Conservation (phyloP, 2,113 vertebrate genomes). For the Castor canadensis region DNA sequence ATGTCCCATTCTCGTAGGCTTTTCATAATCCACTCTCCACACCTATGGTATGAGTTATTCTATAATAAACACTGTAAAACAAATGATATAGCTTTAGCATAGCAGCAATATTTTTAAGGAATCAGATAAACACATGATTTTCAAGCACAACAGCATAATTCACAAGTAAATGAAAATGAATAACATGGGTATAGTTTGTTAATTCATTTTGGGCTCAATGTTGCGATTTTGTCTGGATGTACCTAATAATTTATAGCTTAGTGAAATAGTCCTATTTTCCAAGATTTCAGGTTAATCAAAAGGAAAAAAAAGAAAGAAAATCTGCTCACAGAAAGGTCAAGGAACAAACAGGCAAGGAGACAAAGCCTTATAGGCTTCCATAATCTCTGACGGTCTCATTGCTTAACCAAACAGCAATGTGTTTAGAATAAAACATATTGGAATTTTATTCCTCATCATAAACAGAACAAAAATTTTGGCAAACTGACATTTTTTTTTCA, state of each 20-base stretch:
- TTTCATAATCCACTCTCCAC: too few species aligned
- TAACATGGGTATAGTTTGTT: not conserved
- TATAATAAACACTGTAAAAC: not conserved
- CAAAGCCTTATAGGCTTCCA: not conserved
- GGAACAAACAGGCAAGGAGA: not conserved
- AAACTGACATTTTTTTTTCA: not conserved
- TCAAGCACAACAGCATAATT: not conserved
- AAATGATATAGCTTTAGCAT: not conserved
- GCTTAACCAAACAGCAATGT: not conserved
- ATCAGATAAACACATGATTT: not conserved
- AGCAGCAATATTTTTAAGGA: not conserved
- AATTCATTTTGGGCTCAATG: not conserved
- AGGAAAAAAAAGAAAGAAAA: too few species aligned
- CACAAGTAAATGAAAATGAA: not conserved
- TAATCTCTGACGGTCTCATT: not conserved
- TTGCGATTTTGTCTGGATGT: not conserved
- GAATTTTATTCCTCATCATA: not conserved
- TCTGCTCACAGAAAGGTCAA: not conserved
- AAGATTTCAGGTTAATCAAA: not conserved
- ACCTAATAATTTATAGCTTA: not conserved
- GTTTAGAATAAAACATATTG: not conserved
- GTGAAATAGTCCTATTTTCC: not conserved
- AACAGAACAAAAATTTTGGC: not conserved
- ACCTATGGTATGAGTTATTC: not conserved
- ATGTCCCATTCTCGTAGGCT: too few species aligned